Conservation (phyloP, 1,140 invertebrate genomes). For the Oncopeltus fasciatus region DNA sequence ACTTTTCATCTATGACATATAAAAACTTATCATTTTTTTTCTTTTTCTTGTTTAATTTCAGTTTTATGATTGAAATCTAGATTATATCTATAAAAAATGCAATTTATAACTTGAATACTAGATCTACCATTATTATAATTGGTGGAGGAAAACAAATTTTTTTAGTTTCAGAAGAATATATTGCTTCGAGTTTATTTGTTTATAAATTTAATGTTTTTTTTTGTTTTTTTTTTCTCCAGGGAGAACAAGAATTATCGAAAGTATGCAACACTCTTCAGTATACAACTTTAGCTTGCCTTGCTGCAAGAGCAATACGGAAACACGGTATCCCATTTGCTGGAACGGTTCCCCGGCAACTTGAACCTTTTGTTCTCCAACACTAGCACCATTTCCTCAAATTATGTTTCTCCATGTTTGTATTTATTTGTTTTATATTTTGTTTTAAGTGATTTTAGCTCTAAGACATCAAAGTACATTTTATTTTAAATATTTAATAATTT, state of each 20-base stretch:
- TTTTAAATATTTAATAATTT: neutral
- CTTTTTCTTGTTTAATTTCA: too few species aligned
- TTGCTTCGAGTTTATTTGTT: too few species aligned
- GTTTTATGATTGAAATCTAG: too few species aligned
- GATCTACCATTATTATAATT: too few species aligned
- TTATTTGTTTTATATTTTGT: constrained; percentile 5
- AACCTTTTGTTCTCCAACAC: constrained; percentile 13
- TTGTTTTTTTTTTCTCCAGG: constrained; percentile 5
- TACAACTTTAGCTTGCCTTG: constrained; percentile 63
- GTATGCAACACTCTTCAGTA: constrained; percentile 64
- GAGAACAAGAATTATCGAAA: constrained; percentile 36
- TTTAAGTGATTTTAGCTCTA: neutral
- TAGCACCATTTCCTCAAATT: neutral
- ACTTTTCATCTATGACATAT: too few species aligned
- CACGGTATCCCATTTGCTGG: constrained; percentile 27
- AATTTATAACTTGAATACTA: too few species aligned
- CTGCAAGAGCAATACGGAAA: constrained; percentile 56
- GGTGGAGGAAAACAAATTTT: too few species aligned
- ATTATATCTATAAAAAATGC: too few species aligned
- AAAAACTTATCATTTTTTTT: too few species aligned
- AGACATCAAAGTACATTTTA: neutral
- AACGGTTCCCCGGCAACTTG: constrained; percentile 8
- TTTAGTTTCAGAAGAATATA: too few species aligned
- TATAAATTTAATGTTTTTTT: too few species aligned
- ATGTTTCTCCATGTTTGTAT: neutral